Evolutionary conservation across 1,140 invertebrate genomes (phyloP), one percentile per base, ranked within the genome.

Genomic region (Drosophila virilis): DNA sequence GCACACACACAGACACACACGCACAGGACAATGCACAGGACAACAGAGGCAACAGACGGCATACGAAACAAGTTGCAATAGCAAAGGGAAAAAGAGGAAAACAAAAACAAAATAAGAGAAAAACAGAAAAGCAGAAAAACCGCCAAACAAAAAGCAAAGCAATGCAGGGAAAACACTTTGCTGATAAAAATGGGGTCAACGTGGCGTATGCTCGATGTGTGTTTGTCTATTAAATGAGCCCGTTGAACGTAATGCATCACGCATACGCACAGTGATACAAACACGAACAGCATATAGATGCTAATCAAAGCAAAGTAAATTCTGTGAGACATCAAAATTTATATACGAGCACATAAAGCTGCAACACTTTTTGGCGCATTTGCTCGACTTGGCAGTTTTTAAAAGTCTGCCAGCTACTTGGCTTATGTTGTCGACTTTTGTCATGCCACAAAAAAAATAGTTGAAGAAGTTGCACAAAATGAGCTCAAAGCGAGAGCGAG

Each of bases 401-500:
- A 71, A 74, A 75, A 79, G 76, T 76, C 68, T 68, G 48, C 57
- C 43, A 40, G 61, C 74, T 85, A 66, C 68, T 59, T 66, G 78
- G 76, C 80, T 84, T 82, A 78, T 84, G 60, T 58, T 78, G 80
- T 84, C 81, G 74, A 79, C 80, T 84, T 84, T 80, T 89, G 84
- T 84, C 75, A 80, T 74, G 73, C 65, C 50, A 73, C 54, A 46
- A 55, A 59, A 64, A 77, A 68, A 68, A 43, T 22, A 50, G 42
- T 22, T 42, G n/a, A 45, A 68, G 52, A 59, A 66, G 64, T 17
- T 59, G 33, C 12, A 37, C 32, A 15, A 13, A 35, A 52, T 40
- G 12, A 10, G 38, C 38, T 40, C 38, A n/a, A 40, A 40, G 38
- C 9, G 10, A 46, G 43, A 74, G 65, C 45, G 52, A 55, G 55